Percentiles rank a stretch among this genome's conserved stretches.
Conservation (phyloP, 2,797 vertebrate species). For the Luscinia megarhynchos region DNA sequence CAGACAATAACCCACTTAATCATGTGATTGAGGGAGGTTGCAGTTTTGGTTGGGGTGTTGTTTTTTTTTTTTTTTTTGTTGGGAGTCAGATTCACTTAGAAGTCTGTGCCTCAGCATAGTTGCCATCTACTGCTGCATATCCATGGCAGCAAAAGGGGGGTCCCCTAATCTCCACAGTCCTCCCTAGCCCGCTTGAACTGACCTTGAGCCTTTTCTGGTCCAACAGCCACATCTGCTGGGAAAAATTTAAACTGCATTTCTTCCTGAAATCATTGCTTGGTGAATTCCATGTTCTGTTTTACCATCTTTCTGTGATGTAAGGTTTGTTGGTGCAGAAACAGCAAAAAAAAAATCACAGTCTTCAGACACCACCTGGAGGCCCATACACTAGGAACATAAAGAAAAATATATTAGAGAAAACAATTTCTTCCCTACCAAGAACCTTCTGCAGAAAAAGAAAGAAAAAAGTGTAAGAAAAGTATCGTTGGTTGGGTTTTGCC, state of each 20-base stretch:
- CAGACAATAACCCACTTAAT: neutral
- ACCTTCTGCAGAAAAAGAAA: neutral
- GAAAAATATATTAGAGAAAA: neutral
- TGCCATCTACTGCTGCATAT: neutral
- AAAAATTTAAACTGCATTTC: neutral
- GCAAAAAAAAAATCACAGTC: neutral
- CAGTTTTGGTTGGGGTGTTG: neutral
- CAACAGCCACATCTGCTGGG: conserved; percentile 68
- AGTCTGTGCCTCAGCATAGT: neutral
- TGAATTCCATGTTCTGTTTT: neutral
- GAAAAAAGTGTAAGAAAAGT: neutral
- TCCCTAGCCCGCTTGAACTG: neutral
- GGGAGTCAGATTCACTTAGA: neutral
- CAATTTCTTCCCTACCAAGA: neutral
- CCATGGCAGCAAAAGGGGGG: neutral
- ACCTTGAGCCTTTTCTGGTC: neutral
- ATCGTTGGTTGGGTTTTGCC: accelerated
- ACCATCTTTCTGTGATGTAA: neutral
- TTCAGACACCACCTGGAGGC: neutral
- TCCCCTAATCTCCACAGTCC: neutral
- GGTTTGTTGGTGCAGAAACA: neutral
- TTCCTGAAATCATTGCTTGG: neutral
- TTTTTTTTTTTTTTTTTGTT: neutral
- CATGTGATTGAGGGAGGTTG: neutral
- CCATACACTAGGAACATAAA: neutral